Conservation (phyloP, 1,140 invertebrate genomes). For the Delia radicum region DNA sequence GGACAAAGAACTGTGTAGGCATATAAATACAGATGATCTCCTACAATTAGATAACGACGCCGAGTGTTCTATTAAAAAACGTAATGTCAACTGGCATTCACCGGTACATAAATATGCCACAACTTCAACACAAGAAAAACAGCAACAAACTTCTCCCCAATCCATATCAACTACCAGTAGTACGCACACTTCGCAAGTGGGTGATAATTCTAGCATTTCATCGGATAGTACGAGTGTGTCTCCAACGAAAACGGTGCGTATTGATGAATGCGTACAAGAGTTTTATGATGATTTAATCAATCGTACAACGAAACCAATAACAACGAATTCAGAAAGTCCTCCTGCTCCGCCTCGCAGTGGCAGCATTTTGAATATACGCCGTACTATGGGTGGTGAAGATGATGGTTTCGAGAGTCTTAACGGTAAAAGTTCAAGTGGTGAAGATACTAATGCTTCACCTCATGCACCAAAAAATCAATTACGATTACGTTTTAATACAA, state of each 20-base stretch:
- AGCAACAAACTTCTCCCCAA: conserved; percentile 32
- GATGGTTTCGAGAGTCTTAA: conserved; percentile 86
- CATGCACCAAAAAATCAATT: conserved; percentile 33
- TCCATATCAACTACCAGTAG: conserved; percentile 29
- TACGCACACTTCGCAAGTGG: conserved; percentile 21
- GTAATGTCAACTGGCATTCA: conserved; percentile 54
- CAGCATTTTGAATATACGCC: background rate
- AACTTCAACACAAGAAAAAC: conserved; percentile 25
- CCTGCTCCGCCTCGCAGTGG: background rate
- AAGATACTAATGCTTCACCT: conserved; percentile 56
- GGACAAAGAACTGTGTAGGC: background rate
- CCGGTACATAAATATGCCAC: conserved; percentile 46
- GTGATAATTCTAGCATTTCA: background rate
- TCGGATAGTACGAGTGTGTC: conserved; percentile 6
- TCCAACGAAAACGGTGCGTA: conserved; percentile 28
- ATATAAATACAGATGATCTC: conserved; percentile 17
- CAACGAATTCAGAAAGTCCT: background rate
- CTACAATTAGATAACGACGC: conserved; percentile 6
- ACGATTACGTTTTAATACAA: conserved; percentile 41
- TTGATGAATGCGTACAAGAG: conserved; percentile 30
- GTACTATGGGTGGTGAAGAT: conserved; percentile 60
- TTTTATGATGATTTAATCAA: conserved; percentile 29
- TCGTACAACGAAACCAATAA: background rate
- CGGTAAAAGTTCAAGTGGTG: conserved; percentile 75
- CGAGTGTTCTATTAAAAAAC: conserved; percentile 31